A percentile compares a stretch with the other conserved stretches of the same genome.
Conservation (phyloP, 1,140 invertebrate genomes). For the Marisa cornuarietis region DNA sequence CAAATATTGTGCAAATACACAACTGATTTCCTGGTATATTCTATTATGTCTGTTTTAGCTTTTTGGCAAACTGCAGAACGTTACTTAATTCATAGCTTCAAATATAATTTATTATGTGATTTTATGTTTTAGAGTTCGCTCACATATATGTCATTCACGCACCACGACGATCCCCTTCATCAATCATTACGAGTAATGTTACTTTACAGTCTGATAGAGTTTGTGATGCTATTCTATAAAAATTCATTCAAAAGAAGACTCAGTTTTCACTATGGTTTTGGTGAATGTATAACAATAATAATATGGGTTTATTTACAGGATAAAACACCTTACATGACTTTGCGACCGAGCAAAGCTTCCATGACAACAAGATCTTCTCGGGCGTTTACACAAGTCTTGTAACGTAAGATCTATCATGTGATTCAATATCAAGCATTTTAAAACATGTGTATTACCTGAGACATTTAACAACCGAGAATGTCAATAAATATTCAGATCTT, state of each 20-base stretch:
- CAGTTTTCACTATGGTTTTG: no score
- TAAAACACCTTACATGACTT: not conserved
- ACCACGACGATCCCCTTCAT: not conserved
- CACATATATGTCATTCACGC: no score
- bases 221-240: not conserved
- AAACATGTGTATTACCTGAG: not conserved
- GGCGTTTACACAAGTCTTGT: not conserved
- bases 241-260: no score
- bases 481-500: not conserved
- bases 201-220: not conserved
- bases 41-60: no score
- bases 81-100: no score
- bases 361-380: constrained; percentile 13
- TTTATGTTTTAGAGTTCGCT: no score
- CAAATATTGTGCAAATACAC: no score
- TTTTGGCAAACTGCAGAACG: no score
- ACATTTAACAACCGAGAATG: not conserved
- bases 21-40: no score
- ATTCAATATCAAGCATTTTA: not conserved
- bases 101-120: no score
- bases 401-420: not conserved
- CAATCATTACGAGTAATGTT: not conserved
- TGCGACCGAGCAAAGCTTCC: constrained; percentile 11
- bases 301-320: not conserved
- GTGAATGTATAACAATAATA: not conserved